Percentiles rank a stretch among this genome's conserved stretches.
Evolutionary conservation across 2,888 invertebrate genomes (phyloP).

Genomic region (Hedychridium roseum): DNA sequence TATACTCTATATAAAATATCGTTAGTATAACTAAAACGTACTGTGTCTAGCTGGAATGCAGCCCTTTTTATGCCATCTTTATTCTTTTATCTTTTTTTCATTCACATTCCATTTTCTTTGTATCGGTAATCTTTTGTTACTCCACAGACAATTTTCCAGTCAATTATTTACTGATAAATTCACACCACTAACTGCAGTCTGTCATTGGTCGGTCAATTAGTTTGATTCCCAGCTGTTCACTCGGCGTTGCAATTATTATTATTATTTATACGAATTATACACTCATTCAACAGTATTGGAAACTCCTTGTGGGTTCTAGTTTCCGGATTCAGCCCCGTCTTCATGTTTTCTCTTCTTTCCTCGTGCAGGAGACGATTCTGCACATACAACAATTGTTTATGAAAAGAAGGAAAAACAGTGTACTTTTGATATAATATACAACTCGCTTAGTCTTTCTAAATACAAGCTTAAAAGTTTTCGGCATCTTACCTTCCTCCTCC

Average conservation of each 20-base stretch:
- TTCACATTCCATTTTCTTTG: slow-evolving; percentile 24
- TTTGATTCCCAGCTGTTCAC: slow-evolving; percentile 62
- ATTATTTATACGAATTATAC: slow-evolving; percentile 61
- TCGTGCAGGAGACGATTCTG: slow-evolving; percentile 68
- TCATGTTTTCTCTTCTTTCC: slow-evolving; percentile 80
- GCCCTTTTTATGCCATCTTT: slow-evolving; percentile 55
- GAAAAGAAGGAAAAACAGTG: slow-evolving; percentile 11
- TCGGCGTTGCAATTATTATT: slow-evolving; percentile 58
- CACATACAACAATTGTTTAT: slow-evolving; percentile 5
- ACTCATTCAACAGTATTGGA: slow-evolving; percentile 56
- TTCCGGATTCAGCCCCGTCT: slow-evolving; percentile 66
- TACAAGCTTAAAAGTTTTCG: too few relatives aligned
- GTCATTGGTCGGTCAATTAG: slow-evolving; percentile 61
- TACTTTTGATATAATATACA: slow-evolving; percentile 4
- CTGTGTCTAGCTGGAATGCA: slow-evolving; percentile 63
- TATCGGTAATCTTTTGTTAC: slow-evolving; percentile 39
- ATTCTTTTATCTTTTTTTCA: slow-evolving; percentile 19
- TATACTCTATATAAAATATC: slow-evolving; percentile 64
- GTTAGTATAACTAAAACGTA: slow-evolving; percentile 64
- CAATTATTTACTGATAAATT: slow-evolving; percentile 55
- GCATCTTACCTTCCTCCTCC: slow-evolving; percentile 63
- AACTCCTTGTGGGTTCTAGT: slow-evolving; percentile 50
- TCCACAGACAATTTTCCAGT: slow-evolving; percentile 47
- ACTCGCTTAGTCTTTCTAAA: too few relatives aligned
- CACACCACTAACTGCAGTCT: slow-evolving; percentile 58